These are phyloP conservation scores for Tychaedon coryphoeus DNA, from an alignment of 2,113 vertebrate species.

Conservation along the genomic window DNA sequence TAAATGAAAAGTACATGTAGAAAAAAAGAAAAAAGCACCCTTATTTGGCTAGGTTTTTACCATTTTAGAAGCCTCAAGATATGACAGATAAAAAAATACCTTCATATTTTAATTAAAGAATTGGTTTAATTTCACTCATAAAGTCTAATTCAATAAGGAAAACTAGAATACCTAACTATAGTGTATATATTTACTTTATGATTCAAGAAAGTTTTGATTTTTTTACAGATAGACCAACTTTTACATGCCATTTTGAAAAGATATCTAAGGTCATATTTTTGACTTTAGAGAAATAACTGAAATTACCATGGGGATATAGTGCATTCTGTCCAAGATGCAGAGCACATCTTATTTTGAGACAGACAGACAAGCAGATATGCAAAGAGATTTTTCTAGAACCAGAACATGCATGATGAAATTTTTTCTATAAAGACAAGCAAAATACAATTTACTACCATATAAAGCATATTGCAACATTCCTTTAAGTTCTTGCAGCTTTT, in stretches of 20 bases:
- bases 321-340: neutral
- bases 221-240: neutral
- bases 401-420: neutral
- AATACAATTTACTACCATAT: neutral
- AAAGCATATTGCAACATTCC: neutral
- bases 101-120: neutral
- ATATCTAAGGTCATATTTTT: neutral
- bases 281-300: neutral
- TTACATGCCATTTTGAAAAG: neutral
- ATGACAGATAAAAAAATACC: neutral
- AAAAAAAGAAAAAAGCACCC: neutral
- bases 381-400: neutral
- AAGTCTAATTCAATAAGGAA: neutral
- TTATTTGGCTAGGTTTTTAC: neutral
- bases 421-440: neutral
- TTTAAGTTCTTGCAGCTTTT: neutral
- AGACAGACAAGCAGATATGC: neutral
- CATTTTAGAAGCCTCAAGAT: neutral
- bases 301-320: neutral
- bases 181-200: neutral
- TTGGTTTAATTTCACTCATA: neutral
- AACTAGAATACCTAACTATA: neutral
- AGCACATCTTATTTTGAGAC: neutral
- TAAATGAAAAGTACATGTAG: neutral
- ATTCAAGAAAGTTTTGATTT: neutral